Evolutionary conservation across 92 coral and sea anemone genomes (phyloP).

Genomic region (Pocillopora grandis): DNA sequence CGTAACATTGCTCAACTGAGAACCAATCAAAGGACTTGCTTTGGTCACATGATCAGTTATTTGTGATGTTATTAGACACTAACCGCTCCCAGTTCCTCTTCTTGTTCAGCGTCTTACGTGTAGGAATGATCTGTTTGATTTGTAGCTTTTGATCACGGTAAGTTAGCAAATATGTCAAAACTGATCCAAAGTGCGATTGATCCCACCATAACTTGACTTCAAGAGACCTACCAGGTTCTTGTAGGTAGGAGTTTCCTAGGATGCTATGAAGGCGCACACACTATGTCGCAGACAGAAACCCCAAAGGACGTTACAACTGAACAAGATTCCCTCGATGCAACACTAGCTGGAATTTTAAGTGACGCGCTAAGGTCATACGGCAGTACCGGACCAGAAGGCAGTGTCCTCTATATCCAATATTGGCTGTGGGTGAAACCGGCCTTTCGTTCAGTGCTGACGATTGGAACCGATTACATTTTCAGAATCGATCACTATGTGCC

Average conservation of each 20-base stretch:
- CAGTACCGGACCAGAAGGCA: not conserved
- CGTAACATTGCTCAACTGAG: no score
- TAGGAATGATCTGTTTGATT: no score
- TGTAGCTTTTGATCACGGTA: not conserved
- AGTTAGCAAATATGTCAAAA: no score
- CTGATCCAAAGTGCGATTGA: not conserved
- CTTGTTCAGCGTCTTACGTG: not conserved
- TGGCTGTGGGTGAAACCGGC: constrained; percentile 21
- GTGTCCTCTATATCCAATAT: not conserved
- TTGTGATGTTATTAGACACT: no score
- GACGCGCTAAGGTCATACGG: not conserved
- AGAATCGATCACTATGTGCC: not conserved
- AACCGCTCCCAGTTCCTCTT: not conserved
- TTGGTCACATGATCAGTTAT: no score
- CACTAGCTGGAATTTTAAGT: not conserved
- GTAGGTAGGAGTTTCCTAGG: not conserved
- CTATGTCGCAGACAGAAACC: not conserved
- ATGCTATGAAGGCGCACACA: not conserved
- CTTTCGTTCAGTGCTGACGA: not conserved
- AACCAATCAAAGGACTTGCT: no score
- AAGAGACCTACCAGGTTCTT: not conserved
- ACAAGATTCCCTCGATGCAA: not conserved
- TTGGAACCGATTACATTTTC: not conserved
- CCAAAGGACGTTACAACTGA: not conserved
- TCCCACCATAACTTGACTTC: not conserved